Evolutionary conservation across 1,140 invertebrate species (phyloP).

Genomic region (Drosophila erecta): DNA sequence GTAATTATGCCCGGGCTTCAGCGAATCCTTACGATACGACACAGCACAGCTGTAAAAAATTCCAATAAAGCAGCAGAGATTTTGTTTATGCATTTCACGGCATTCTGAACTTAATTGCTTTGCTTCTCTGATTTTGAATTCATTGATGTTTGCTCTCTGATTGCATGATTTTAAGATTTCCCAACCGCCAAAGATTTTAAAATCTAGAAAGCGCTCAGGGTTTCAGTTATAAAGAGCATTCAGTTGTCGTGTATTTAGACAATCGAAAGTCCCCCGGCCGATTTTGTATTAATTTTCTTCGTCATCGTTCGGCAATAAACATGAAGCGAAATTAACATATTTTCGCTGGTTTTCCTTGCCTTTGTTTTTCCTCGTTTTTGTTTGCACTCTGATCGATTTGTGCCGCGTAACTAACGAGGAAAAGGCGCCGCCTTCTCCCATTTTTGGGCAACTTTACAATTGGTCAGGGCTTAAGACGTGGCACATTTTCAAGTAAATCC

Average conservation of each 20-base stretch:
- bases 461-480: constrained; percentile 55
- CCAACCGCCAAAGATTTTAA: no score
- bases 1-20: constrained; percentile 37
- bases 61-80: constrained; percentile 13
- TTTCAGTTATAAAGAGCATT: constrained; percentile 41
- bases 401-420: constrained; percentile 58
- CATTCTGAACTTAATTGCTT: not conserved
- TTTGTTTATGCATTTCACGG: constrained; percentile 6
- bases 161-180: not conserved
- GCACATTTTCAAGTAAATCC: constrained; percentile 57
- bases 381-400: constrained; percentile 72
- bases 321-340: constrained; percentile 74
- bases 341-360: constrained; percentile 36
- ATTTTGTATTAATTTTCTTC: constrained; percentile 72
- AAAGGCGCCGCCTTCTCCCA: constrained; percentile 7
- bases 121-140: not conserved
- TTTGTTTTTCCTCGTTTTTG: constrained; percentile 25
- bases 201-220: no score
- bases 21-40: constrained; percentile 19
- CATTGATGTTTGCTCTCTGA: not conserved
- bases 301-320: constrained; percentile 68
- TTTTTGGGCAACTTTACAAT: constrained; percentile 53
- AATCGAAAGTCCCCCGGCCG: constrained; percentile 7
- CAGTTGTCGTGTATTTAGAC: constrained; percentile 24
- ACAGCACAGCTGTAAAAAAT: constrained; percentile 14